Evolutionary conservation across 2,888 invertebrate genomes (phyloP).

Genomic region (Drosophila aldrichi): DNA sequence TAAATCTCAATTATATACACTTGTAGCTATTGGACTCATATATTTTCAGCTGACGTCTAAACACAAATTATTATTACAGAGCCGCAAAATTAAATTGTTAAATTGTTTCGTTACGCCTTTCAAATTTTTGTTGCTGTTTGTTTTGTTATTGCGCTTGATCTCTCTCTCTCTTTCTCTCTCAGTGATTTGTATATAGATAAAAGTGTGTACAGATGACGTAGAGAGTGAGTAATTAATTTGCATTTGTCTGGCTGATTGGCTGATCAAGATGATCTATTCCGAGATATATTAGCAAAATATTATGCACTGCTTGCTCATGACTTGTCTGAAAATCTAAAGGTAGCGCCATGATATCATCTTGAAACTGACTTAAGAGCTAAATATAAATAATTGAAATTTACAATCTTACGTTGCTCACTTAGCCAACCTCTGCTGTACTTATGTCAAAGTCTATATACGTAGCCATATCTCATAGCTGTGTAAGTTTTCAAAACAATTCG

Average conservation of each 20-base stretch:
- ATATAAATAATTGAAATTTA: conserved; percentile 2
- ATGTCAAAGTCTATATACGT: conserved; percentile 4
- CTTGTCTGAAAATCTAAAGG: not conserved
- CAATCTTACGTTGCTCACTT: conserved; percentile 1
- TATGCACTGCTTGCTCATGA: conserved; percentile 18
- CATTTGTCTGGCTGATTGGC: conserved; percentile 31
- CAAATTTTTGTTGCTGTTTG: conserved; percentile 18
- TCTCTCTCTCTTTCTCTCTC: conserved; percentile 2
- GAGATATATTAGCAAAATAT: conserved; percentile 4
- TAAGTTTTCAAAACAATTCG: conserved; percentile 51
- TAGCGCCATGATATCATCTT: conserved; percentile 33
- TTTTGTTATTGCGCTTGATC: conserved; percentile 2
- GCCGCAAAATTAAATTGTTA: conserved; percentile 66
- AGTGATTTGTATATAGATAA: conserved; percentile 25
- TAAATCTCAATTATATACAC: not conserved
- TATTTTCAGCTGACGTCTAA: conserved; percentile 47
- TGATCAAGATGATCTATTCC: conserved; percentile 14
- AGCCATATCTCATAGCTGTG: not conserved
- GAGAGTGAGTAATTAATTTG: conserved; percentile 51
- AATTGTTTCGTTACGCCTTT: conserved; percentile 73
- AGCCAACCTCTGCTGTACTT: conserved; percentile 7
- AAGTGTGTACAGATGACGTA: conserved; percentile 35
- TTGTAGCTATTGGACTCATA: conserved; percentile 20
- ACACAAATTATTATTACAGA: conserved; percentile 55
- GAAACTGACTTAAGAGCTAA: conserved; percentile 6